Evolutionary conservation across 1,140 invertebrate genomes (phyloP).

Genomic region (Apis cerana): DNA sequence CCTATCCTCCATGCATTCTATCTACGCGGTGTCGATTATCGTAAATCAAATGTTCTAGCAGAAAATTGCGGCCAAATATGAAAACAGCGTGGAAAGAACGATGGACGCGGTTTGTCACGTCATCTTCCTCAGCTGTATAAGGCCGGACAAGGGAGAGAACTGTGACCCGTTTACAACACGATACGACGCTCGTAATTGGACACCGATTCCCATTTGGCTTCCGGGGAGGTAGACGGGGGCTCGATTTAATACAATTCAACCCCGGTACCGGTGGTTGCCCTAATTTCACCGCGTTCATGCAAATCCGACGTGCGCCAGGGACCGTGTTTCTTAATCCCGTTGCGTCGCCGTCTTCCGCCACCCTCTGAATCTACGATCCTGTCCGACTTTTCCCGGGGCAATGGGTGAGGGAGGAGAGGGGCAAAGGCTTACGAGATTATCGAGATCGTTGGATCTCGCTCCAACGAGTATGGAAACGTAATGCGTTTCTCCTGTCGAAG

Average conservation of each 20-base stretch:
- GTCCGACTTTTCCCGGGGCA: constrained; percentile 20
- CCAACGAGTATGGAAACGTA: too few relatives aligned
- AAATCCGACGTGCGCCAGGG: constrained; percentile 35
- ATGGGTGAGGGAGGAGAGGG: neutral
- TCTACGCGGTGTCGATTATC: constrained; percentile 10
- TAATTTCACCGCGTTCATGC: constrained; percentile 59
- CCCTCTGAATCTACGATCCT: neutral
- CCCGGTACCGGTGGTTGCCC: constrained; percentile 43
- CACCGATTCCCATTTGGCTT: constrained; percentile 49
- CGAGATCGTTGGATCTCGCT: neutral
- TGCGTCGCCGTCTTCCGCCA: constrained; percentile 16
- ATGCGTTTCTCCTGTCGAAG: too few relatives aligned
- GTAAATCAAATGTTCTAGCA: constrained; percentile 9
- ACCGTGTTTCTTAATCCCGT: constrained; percentile 45
- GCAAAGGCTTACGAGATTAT: constrained; percentile 48
- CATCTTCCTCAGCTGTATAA: constrained; percentile 6
- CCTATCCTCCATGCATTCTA: neutral
- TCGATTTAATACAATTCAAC: constrained; percentile 62
- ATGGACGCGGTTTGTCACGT: neutral
- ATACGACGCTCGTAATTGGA: constrained; percentile 56
- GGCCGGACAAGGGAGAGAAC: neutral
- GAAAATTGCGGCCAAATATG: constrained; percentile 4
- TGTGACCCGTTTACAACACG: constrained; percentile 35
- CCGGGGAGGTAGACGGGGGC: constrained; percentile 25
- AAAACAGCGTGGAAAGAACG: neutral